phyloP scores from a whole-genome alignment of 2,888 invertebrate genomes.

The Ashinkailepas kermadecensis region DNA sequence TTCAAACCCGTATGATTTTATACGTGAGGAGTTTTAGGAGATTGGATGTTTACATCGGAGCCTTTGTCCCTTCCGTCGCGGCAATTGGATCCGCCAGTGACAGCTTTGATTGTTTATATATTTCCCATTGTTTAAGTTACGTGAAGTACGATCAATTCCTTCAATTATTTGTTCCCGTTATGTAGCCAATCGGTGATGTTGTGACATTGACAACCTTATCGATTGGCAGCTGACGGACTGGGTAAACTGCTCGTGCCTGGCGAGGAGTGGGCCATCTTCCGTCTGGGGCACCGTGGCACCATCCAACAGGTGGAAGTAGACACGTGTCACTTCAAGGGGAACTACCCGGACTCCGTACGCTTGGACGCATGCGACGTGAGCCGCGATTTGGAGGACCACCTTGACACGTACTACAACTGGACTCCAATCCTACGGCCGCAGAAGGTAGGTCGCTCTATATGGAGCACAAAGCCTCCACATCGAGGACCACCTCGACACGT shows the following conservation, averaged over 20 bases:
- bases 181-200: no score
- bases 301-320: slow-evolving; percentile 47
- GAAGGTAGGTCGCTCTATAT: slow-evolving; percentile 21
- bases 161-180: no score
- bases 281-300: slow-evolving; percentile 50
- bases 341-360: slow-evolving; percentile 51
- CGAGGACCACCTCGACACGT: not conserved
- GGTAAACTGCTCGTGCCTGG: slow-evolving; percentile 54
- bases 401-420: slow-evolving; percentile 25
- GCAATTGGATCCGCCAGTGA: no score
- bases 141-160: no score
- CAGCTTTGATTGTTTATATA: no score
- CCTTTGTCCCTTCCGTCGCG: no score
- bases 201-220: no score
- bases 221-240: slow-evolving; percentile 42
- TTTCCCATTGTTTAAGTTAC: no score
- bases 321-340: slow-evolving; percentile 57
- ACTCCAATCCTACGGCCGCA: slow-evolving; percentile 25
- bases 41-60: no score
- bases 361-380: slow-evolving; percentile 25
- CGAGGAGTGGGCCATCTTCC: slow-evolving; percentile 56
- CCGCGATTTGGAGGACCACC: not conserved
- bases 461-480: not conserved
- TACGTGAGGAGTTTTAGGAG: no score
- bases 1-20: no score